Percentiles rank a stretch among this genome's conserved stretches.
Evolutionary conservation across 2,113 vertebrate genomes (phyloP).

Genomic region (Eclectus roratus): DNA sequence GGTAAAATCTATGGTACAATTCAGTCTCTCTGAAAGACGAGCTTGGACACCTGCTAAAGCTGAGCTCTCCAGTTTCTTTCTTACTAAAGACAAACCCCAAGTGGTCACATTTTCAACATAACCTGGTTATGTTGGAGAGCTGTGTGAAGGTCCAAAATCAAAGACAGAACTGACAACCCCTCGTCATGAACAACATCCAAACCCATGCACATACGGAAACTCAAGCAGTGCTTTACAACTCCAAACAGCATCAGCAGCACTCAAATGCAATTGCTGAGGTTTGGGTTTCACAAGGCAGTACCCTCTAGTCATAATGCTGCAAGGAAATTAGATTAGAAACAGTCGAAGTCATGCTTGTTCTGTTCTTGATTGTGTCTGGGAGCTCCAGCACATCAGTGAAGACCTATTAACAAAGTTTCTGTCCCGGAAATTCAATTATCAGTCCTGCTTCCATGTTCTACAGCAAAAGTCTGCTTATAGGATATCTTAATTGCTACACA

Average conservation of each 20-base stretch:
- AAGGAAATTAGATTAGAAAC: background rate
- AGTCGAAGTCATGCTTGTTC: background rate
- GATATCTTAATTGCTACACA: background rate
- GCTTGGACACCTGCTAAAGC: background rate
- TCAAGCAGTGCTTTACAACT: background rate
- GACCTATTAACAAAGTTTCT: background rate
- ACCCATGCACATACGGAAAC: background rate
- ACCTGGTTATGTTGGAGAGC: background rate
- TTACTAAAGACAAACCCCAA: background rate
- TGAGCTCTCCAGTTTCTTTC: background rate
- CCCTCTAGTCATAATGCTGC: background rate
- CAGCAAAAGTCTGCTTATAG: background rate
- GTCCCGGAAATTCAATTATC: background rate
- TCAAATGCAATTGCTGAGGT: fast-evolving
- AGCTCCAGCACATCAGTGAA: background rate
- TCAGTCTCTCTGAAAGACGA: background rate
- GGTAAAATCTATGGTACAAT: fast-evolving
- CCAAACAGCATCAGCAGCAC: background rate
- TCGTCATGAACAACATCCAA: background rate
- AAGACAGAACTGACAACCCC: background rate
- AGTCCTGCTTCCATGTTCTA: background rate
- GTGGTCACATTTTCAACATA: background rate
- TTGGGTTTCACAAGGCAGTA: background rate
- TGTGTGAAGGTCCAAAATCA: background rate
- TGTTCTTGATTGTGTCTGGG: background rate